These are phyloP conservation scores for Gonioctena quinquepunctata DNA, from an alignment of 1,140 invertebrate species.

Conservation along the genomic window DNA sequence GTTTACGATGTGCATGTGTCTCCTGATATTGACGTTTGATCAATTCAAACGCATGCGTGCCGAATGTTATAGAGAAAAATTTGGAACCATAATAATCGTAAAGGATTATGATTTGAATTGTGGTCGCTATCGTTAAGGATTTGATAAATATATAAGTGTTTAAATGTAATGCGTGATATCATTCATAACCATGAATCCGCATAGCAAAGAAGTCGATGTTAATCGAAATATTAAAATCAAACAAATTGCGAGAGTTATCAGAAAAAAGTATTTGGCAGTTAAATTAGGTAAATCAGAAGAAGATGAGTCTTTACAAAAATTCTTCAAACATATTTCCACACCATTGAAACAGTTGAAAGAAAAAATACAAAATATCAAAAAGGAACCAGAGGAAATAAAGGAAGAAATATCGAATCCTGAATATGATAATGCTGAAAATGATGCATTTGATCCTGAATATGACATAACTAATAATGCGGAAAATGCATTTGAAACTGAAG, in stretches of 20 bases:
- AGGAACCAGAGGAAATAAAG: neutral
- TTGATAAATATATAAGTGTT: no score
- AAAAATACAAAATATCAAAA: no score
- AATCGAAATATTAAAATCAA: no score
- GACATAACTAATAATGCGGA: neutral
- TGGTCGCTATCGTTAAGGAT: conserved; percentile 36
- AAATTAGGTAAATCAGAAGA: conserved; percentile 20
- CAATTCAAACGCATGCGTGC: conserved; percentile 43
- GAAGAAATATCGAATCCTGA: neutral
- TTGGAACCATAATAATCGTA: no score
- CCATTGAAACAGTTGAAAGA: no score
- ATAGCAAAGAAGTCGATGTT: no score
- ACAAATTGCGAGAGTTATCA: no score
- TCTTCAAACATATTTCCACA: conserved; percentile 14
- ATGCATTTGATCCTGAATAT: neutral
- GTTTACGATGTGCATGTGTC: conserved; percentile 54
- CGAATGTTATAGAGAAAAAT: conserved; percentile 46
- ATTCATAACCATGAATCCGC: neutral
- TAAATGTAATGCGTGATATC: conserved; percentile 16
- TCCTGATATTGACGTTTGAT: conserved; percentile 50
- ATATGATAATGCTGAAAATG: neutral
- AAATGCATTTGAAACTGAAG: no score
- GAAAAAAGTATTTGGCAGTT: no score
- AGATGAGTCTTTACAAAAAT: conserved; percentile 10
- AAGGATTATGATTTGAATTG: neutral